Conservation (phyloP, 2,797 vertebrate genomes). For the Dermochelys coriacea region DNA sequence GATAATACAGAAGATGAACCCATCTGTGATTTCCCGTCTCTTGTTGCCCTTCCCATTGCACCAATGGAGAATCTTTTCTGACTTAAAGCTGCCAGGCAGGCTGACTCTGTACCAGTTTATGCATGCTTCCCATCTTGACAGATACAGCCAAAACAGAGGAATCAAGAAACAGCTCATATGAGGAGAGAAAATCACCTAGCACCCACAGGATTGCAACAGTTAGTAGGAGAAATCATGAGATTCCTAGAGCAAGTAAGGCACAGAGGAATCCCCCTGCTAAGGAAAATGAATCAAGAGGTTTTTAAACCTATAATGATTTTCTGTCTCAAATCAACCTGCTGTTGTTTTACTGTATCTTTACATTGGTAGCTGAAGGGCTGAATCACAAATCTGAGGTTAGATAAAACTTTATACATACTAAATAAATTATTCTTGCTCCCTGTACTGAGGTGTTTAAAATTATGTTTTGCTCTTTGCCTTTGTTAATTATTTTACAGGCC, state of each 20-base stretch:
- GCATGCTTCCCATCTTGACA: not conserved
- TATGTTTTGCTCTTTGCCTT: not conserved
- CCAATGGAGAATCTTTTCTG: not conserved
- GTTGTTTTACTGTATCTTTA: not conserved
- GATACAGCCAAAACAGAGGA: not conserved
- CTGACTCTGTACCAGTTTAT: not conserved
- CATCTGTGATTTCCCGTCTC: fast-evolving
- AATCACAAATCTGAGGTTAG: not conserved
- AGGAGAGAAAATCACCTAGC: not conserved
- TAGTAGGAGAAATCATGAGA: not conserved
- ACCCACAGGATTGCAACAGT: not conserved
- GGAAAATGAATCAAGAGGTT: not conserved
- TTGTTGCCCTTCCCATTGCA: not conserved
- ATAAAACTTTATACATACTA: not conserved
- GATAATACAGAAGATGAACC: fast-evolving
- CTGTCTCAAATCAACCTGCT: fast-evolving
- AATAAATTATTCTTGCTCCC: not conserved
- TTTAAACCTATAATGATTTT: not conserved
- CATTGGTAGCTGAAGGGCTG: not conserved
- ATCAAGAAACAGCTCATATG: not conserved
- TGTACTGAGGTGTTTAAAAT: not conserved
- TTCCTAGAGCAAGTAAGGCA: not conserved
- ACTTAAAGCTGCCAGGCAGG: not conserved
- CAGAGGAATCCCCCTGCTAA: not conserved
- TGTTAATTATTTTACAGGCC: not conserved